Evolutionary conservation across 2,113 vertebrate species (phyloP).

Genomic region (Mixornis gularis): DNA sequence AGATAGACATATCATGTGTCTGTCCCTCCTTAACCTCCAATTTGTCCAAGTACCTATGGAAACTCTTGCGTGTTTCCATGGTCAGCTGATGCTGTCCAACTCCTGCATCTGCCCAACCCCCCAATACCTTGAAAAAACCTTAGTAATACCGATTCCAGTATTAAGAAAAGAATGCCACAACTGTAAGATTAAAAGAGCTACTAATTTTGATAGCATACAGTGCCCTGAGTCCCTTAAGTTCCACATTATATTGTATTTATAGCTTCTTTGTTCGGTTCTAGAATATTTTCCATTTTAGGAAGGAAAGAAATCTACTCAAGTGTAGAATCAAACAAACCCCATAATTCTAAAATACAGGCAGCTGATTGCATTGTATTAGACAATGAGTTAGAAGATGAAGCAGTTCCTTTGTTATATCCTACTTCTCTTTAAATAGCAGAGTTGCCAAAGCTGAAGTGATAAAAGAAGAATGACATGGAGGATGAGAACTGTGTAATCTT

Average conservation of each 20-base stretch:
- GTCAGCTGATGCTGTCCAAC: neutral
- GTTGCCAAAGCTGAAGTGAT: neutral
- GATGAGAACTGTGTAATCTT: neutral
- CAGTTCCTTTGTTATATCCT: constrained; percentile 10
- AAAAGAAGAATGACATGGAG: neutral
- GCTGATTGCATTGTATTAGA: constrained; percentile 8
- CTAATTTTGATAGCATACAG: neutral
- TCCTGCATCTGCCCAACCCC: neutral
- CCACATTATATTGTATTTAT: neutral
- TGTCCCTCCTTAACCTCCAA: neutral
- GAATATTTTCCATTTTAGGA: constrained; percentile 14
- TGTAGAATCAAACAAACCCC: neutral
- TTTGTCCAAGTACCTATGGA: neutral
- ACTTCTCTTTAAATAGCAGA: constrained; percentile 11
- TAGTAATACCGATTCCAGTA: neutral
- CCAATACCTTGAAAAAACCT: neutral
- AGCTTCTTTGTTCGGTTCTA: neutral
- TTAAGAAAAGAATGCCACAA: neutral
- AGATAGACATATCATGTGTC: rapidly evolving
- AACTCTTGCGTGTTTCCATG: neutral
- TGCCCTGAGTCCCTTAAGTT: neutral
- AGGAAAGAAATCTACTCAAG: neutral
- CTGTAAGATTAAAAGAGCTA: neutral
- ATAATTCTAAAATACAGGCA: constrained; percentile 19
- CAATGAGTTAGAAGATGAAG: constrained; percentile 3